Base-by-base conservation (phyloP, 64 coral and sea anemone genomes). In the Montipora sp. region DNA sequence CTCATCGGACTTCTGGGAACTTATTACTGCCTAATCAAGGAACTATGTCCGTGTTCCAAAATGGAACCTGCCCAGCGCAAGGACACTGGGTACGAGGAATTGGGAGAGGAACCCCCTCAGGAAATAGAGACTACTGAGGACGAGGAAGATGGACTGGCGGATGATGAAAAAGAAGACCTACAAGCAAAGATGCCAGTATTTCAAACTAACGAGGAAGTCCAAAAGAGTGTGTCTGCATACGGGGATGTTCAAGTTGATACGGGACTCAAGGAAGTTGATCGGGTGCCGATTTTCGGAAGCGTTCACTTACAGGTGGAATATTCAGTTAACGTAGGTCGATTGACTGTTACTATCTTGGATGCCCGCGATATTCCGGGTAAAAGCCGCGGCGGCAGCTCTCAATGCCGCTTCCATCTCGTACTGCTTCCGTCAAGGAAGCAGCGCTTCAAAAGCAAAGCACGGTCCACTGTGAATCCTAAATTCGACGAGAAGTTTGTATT, bases 401-500 rank as follows among this genome's bases (percentile, higher is more conserved):
- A 98, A 5, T 93, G 87, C n/a, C 75, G 78, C 4, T 93, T 98
- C 20, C 95, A 98, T 59, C 92, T 90, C 13, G 24, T 94, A 61
- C 78, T 94, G 4, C 75, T 98, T 0, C 95, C 95, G 5, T 84
- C 80, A 11, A 94, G 88, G 19, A 94, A 73, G 53, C 95, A 98
- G 48, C 89, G 95, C 55, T 98, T 94, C 16, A 98, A 98, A 59
- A 98, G 92, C 13, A 98, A 98, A 72, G 59, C 92, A 22, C 84
- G 89, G 14, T 27, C 88, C 24, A 94, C 93, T 14, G 73, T 77
- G n/a, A 81, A 91, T n/a, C 92, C 95, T 16, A 89, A 48, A 15
- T 98, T 94, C 87, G 77, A 94, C 51, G 95, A 98, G 71, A 98
- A 85, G 21, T 98, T 94, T 75, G 92, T 98, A 5, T 98, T 98